These are phyloP conservation scores for Thymallus thymallus DNA, from an alignment of 2,113 vertebrate genomes.

Conservation along the genomic window DNA sequence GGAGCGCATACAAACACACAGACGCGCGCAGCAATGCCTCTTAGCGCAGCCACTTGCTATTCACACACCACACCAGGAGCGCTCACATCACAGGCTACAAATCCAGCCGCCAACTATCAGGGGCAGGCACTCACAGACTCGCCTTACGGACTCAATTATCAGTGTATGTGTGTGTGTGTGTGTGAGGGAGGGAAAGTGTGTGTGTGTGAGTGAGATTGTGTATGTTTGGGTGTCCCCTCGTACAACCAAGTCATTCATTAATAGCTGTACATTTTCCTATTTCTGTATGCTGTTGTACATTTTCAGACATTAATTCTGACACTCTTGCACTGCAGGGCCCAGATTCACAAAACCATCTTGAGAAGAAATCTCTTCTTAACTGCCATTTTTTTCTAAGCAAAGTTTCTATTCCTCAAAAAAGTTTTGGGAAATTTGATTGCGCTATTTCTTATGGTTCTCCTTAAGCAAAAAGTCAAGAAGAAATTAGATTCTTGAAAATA, in stretches of 20 bases:
- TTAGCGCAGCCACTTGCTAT: conserved; percentile 56
- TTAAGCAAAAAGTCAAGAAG: too few relatives aligned
- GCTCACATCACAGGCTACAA: conserved; percentile 37
- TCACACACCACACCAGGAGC: conserved; percentile 47
- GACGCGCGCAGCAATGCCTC: conserved; percentile 28
- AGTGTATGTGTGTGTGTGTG: neutral
- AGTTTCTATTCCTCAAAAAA: too few relatives aligned
- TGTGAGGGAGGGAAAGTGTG: neutral
- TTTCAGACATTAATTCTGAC: too few relatives aligned
- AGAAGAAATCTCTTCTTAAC: too few relatives aligned
- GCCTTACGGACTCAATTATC: conserved; percentile 35
- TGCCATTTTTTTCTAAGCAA: too few relatives aligned
- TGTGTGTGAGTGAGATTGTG: neutral
- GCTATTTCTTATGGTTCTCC: too few relatives aligned
- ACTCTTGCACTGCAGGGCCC: too few relatives aligned
- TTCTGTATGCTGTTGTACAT: too few relatives aligned
- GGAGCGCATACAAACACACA: neutral
- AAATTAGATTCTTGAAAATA: too few relatives aligned
- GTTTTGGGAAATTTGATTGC: too few relatives aligned
- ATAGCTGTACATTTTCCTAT: too few relatives aligned
- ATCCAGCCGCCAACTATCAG: conserved; percentile 44
- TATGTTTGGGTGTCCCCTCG: neutral
- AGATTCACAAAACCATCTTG: too few relatives aligned
- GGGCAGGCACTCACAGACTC: conserved; percentile 35
- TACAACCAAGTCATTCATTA: neutral